Percentiles rank a stretch among this genome's conserved stretches.
These are phyloP conservation scores for Perccottus glenii DNA, from an alignment of 2,113 vertebrate species.

Conservation along the genomic window DNA sequence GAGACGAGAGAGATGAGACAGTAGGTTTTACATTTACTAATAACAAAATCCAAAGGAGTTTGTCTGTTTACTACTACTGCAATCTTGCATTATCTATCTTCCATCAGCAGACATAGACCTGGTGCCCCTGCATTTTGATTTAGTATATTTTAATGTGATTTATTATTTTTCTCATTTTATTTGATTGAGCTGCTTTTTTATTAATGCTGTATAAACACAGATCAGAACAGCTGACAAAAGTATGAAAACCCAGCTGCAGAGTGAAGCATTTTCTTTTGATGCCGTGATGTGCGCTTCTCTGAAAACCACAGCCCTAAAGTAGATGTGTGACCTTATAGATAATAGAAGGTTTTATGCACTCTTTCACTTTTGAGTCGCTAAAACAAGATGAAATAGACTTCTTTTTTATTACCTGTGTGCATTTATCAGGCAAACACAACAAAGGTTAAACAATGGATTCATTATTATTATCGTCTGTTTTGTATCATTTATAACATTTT, in stretches of 20 bases:
- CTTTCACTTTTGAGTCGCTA: conserved; percentile 40
- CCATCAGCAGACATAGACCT: too few species aligned
- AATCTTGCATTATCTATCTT: conserved; percentile 18
- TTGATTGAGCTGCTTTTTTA: too few species aligned
- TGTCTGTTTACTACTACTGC: background rate
- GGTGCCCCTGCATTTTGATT: too few species aligned
- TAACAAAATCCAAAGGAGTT: background rate
- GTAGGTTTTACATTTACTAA: background rate
- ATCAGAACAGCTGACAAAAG: conserved; percentile 32
- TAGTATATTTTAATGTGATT: too few species aligned
- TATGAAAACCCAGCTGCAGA: conserved; percentile 33
- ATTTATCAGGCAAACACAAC: conserved; percentile 10
- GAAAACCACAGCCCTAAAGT: conserved; percentile 67
- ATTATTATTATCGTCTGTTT: background rate
- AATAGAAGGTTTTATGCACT: conserved; percentile 46
- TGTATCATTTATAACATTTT: conserved; percentile 2
- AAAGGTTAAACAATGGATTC: conserved; percentile 16
- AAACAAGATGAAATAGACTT: too few species aligned
- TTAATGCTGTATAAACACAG: too few species aligned
- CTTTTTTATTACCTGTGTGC: too few species aligned
- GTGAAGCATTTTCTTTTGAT: conserved; percentile 55
- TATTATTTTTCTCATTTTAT: too few species aligned
- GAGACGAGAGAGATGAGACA: background rate
- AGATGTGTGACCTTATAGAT: conserved; percentile 67
- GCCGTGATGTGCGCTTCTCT: conserved; percentile 49